Evolutionary conservation across 2,797 vertebrate genomes (phyloP).

Genomic region (Tenualosa ilisha): DNA sequence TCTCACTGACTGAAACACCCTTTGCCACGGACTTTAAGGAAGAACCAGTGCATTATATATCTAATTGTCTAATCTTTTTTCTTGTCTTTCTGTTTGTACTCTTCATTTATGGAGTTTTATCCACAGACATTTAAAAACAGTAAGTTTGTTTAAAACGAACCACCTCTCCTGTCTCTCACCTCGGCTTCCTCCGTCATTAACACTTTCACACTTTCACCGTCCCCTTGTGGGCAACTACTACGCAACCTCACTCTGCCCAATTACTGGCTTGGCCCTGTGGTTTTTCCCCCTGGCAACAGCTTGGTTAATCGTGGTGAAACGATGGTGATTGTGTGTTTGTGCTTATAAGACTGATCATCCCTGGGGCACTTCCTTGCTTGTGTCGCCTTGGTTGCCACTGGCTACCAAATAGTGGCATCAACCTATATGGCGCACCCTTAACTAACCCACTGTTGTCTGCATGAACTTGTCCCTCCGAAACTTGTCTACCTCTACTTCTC

Average conservation of each 20-base stretch:
- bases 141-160: constrained; percentile 57
- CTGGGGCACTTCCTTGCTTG: not conserved
- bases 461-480: constrained; percentile 7
- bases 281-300: not conserved
- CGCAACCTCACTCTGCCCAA: not conserved
- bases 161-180: constrained; percentile 28
- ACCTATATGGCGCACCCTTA: not conserved
- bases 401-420: not conserved
- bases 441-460: not conserved
- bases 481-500: not conserved
- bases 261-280: not conserved
- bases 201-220: not conserved
- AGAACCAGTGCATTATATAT: constrained; percentile 40
- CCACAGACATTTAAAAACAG: constrained; percentile 68
- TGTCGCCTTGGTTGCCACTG: not conserved
- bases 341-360: not conserved
- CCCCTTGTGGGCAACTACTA: not conserved
- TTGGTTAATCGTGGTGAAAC: not conserved
- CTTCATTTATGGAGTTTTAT: constrained; percentile 53
- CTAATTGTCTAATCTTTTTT: constrained; percentile 52
- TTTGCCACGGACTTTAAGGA: not conserved
- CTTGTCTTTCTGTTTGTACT: constrained; percentile 45
- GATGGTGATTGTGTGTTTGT: not conserved
- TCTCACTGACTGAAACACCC: not conserved
- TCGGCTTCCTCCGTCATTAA: constrained; percentile 27